Conservation (phyloP, 2,113 vertebrate species). For the Pleuronectes platessa region DNA sequence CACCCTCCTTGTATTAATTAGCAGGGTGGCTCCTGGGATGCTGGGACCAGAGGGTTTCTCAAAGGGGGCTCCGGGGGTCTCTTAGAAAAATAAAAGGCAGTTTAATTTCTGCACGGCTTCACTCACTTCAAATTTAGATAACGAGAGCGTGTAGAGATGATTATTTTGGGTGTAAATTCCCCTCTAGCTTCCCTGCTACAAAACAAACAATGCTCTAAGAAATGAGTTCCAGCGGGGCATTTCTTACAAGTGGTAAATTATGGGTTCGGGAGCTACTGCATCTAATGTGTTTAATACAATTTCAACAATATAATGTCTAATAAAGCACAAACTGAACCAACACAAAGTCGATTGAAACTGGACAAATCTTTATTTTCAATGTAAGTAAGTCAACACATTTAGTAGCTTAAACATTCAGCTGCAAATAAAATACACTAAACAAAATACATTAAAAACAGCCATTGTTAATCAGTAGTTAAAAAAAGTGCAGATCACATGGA, state of each 20-base stretch:
- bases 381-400: constrained; percentile 43
- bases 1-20: constrained; percentile 47
- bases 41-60: constrained; percentile 24
- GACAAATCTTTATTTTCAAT: constrained; percentile 67
- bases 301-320: background rate
- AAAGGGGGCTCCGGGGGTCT: constrained; percentile 22
- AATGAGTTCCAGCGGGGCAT: constrained; percentile 16
- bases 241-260: background rate
- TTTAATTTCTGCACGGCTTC: constrained; percentile 48
- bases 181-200: constrained; percentile 24
- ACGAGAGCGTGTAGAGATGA: constrained; percentile 31
- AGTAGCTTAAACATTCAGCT: constrained; percentile 58
- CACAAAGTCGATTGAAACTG: constrained; percentile 15
- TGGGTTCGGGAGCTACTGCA: background rate
- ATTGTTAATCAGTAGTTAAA: constrained; percentile 48
- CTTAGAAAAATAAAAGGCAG: constrained; percentile 52
- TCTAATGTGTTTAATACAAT: background rate
- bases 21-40: constrained; percentile 26
- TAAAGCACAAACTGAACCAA: background rate
- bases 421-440: constrained; percentile 46
- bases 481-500: constrained; percentile 60
- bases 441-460: constrained; percentile 61
- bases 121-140: constrained; percentile 33
- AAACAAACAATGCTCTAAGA: constrained; percentile 25
- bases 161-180: constrained; percentile 34